Evolutionary conservation across 2,797 vertebrate species (phyloP).

Genomic region (Threskiornis aethiopicus): DNA sequence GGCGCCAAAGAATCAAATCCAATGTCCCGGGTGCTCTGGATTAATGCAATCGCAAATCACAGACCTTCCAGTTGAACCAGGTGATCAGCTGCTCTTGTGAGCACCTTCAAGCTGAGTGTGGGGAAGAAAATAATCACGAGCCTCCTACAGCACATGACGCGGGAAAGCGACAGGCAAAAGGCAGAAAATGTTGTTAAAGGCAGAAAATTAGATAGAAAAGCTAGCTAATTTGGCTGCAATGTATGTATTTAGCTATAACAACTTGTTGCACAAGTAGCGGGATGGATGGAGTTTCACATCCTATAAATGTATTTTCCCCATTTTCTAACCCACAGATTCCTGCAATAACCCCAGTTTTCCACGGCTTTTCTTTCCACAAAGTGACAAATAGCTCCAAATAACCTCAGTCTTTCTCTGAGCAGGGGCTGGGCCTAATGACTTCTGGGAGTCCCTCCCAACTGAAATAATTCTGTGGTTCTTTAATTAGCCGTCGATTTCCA

Average conservation of each 20-base stretch:
- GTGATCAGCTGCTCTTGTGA: neutral
- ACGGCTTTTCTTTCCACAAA: neutral
- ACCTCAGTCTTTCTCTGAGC: neutral
- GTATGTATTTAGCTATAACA: neutral
- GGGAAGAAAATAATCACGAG: neutral
- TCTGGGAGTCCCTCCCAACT: neutral
- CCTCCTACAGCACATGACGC: neutral
- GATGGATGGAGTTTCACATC: neutral
- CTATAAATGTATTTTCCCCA: neutral
- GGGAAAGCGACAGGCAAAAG: neutral
- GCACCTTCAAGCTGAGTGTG: neutral
- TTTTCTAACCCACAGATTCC: neutral
- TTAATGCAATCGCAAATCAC: neutral
- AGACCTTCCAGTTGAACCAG: neutral
- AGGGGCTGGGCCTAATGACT: neutral
- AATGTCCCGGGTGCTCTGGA: neutral
- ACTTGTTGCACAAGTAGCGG: neutral
- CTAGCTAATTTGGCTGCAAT: neutral
- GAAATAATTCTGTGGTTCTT: neutral
- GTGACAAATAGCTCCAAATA: neutral
- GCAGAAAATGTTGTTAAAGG: neutral
- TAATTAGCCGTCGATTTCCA: neutral
- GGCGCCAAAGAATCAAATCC: neutral
- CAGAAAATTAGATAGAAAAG: neutral
- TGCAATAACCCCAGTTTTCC: neutral